Evolutionary conservation across 1,140 invertebrate species (phyloP).

Genomic region (Sycobia sp.): DNA sequence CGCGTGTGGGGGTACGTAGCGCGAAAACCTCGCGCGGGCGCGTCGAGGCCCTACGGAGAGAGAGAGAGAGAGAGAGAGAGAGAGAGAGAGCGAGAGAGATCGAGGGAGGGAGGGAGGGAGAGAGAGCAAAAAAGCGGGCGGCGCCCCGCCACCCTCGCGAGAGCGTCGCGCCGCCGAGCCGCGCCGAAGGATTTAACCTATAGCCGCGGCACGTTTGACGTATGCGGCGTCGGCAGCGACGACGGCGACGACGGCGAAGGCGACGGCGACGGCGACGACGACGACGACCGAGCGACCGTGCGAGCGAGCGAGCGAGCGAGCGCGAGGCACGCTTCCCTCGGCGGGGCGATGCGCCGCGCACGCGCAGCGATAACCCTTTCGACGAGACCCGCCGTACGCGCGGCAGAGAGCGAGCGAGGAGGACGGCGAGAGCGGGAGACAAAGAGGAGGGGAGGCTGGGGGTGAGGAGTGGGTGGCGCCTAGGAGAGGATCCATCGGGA

Average conservation of each 20-base stretch:
- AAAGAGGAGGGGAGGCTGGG: background rate
- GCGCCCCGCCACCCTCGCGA: too few relatives aligned
- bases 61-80: background rate
- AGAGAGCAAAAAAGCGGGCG: too few relatives aligned
- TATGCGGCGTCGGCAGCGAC: background rate
- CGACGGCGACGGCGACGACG: slow-evolving; percentile 25
- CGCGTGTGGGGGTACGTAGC: too few relatives aligned
- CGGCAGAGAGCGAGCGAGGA: background rate
- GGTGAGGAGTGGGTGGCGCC: background rate
- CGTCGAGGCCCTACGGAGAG: background rate
- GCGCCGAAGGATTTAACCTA: slow-evolving; percentile 62
- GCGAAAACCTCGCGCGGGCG: too few relatives aligned
- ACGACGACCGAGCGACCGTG: background rate
- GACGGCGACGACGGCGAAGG: slow-evolving; percentile 29
- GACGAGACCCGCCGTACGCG: too few relatives aligned
- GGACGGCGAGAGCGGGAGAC: background rate
- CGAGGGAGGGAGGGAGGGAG: background rate
- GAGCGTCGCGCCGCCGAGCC: too few relatives aligned
- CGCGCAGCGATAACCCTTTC: too few relatives aligned
- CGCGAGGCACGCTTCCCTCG: background rate
- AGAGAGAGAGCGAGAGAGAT: too few relatives aligned
- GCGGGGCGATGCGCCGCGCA: too few relatives aligned
- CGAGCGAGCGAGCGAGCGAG: background rate
- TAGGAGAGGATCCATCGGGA: background rate
- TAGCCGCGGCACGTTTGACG: slow-evolving; percentile 60